Evolutionary conservation across 2,888 invertebrate genomes (phyloP).

Genomic region (Fragum fragum): DNA sequence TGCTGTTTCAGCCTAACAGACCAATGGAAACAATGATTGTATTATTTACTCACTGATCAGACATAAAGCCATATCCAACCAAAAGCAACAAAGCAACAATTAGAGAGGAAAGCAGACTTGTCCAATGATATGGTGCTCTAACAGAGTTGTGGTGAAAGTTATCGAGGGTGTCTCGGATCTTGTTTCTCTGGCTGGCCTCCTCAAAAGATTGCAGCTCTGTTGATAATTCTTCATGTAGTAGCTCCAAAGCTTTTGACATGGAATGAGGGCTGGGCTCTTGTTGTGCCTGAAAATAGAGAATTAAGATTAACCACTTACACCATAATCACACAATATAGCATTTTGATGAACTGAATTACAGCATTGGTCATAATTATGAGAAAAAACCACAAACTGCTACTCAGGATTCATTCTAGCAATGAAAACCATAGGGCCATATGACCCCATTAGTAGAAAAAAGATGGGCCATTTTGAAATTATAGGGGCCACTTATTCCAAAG

Average conservation of each 20-base stretch:
- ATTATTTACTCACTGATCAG: slow-evolving; percentile 55
- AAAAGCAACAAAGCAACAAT: slow-evolving; percentile 54
- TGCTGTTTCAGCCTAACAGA: no score
- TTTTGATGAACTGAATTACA: no score
- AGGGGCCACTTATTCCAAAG: no score
- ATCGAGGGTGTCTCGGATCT: slow-evolving; percentile 43
- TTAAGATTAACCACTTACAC: neutral
- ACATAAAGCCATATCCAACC: slow-evolving; percentile 59
- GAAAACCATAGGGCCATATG: no score
- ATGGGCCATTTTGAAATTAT: no score
- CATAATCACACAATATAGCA: no score
- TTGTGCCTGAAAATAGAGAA: slow-evolving; percentile 2
- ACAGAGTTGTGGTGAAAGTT: slow-evolving; percentile 66
- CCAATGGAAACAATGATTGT: no score
- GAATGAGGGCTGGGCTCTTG: slow-evolving; percentile 37
- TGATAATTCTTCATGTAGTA: slow-evolving; percentile 70
- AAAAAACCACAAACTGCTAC: no score
- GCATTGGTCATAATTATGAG: no score
- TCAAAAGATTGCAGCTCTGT: slow-evolving; percentile 63
- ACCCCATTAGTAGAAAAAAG: no score
- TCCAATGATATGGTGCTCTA: slow-evolving; percentile 75
- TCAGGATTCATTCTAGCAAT: no score
- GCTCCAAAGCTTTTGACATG: slow-evolving; percentile 67
- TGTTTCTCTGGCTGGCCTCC: slow-evolving; percentile 18
- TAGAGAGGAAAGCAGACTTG: slow-evolving; percentile 58